These are phyloP conservation scores for Schizopygopsis pylzovi DNA, from an alignment of 2,797 vertebrate genomes.

Conservation along the genomic window DNA sequence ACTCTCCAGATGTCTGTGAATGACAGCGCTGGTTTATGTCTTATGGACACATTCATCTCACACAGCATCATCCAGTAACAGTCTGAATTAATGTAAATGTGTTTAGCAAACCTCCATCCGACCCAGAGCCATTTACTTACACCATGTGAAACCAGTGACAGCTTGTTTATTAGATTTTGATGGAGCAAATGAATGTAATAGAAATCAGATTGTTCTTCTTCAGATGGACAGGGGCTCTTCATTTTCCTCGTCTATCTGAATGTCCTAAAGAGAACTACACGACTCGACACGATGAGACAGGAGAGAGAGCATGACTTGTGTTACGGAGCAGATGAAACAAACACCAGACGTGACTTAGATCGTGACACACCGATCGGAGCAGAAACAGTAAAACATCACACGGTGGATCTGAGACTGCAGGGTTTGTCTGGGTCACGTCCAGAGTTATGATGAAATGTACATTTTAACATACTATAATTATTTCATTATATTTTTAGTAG, in stretches of 20 bases:
- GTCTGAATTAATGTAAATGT: slow-evolving; percentile 51
- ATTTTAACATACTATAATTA: too few species aligned
- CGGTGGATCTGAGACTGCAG: too few species aligned
- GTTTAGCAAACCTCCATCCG: slow-evolving; percentile 47
- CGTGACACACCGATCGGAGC: too few species aligned
- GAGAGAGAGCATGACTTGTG: too few species aligned
- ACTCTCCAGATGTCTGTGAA: neutral
- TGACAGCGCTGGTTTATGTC: neutral
- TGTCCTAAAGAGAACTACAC: too few species aligned
- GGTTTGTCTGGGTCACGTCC: too few species aligned
- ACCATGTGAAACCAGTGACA: neutral
- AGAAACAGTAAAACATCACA: too few species aligned
- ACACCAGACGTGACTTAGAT: too few species aligned
- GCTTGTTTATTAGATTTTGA: slow-evolving; percentile 51
- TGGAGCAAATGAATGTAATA: slow-evolving; percentile 63
- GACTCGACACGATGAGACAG: too few species aligned
- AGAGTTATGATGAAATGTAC: too few species aligned
- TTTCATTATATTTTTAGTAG: too few species aligned
- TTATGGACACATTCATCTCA: slow-evolving; percentile 28
- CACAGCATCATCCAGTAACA: slow-evolving; percentile 33
- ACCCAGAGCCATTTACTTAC: slow-evolving; percentile 44
- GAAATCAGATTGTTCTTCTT: slow-evolving; percentile 61
- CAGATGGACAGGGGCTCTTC: slow-evolving; percentile 51
- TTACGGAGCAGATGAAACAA: too few species aligned
- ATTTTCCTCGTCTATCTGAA: neutral